phyloP scores from a whole-genome alignment of 2,888 invertebrate genomes.

The Graphium colonna region DNA sequence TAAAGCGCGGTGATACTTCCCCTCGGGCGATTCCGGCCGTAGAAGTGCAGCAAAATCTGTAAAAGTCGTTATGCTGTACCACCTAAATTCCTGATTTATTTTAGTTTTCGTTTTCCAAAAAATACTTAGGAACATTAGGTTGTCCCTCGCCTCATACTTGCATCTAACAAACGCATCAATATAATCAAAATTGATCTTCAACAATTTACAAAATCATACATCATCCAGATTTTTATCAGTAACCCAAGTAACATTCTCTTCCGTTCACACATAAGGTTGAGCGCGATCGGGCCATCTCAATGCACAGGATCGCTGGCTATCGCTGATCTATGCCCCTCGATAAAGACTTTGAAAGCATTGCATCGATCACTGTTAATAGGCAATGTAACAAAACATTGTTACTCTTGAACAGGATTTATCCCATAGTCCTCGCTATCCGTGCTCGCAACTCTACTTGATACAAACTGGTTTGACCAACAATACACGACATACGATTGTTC shows the following conservation, averaged over 20 bases:
- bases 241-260: constrained; percentile 20
- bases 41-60: too few relatives aligned
- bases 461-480: constrained; percentile 24
- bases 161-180: background rate
- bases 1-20: too few relatives aligned
- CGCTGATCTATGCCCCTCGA: constrained; percentile 15
- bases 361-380: constrained; percentile 24
- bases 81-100: too few relatives aligned
- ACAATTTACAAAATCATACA: background rate
- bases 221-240: background rate
- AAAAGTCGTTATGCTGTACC: too few relatives aligned
- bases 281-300: constrained; percentile 10
- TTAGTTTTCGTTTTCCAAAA: too few relatives aligned
- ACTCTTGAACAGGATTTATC: constrained; percentile 22
- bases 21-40: too few relatives aligned
- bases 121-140: too few relatives aligned
- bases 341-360: constrained; percentile 21
- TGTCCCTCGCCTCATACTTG: too few relatives aligned
- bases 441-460: constrained; percentile 14
- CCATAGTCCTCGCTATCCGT: constrained; percentile 15
- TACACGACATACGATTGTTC: constrained; percentile 17
- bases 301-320: constrained; percentile 4
- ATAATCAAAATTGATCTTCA: too few relatives aligned
- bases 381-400: constrained; percentile 24
- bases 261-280: constrained; percentile 10